These are phyloP conservation scores for Acleris sparsana DNA, from an alignment of 2,888 invertebrate species.

Conservation along the genomic window DNA sequence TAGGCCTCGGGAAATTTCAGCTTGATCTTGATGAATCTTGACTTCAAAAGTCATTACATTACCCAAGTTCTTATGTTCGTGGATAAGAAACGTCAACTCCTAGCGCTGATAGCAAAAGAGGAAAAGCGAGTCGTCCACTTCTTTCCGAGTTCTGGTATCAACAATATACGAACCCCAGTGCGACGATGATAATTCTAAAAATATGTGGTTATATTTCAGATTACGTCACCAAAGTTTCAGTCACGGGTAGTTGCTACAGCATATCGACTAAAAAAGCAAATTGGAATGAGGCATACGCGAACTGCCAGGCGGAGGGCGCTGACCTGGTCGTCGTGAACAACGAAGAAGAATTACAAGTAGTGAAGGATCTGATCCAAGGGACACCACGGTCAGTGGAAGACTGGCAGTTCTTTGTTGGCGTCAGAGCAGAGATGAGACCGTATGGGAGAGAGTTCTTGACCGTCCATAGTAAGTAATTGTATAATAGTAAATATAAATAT, in stretches of 20 bases:
- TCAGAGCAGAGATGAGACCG: conserved; percentile 51
- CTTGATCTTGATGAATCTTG: too few relatives aligned
- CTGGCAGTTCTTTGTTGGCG: conserved; percentile 62
- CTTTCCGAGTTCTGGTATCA: too few relatives aligned
- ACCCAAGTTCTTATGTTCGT: too few relatives aligned
- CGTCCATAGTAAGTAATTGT: conserved; percentile 62
- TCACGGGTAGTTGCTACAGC: conserved; percentile 55
- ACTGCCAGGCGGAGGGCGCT: conserved; percentile 58
- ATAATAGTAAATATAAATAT: too few relatives aligned
- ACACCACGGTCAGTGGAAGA: conserved; percentile 18
- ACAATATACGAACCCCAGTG: too few relatives aligned
- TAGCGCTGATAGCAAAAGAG: too few relatives aligned
- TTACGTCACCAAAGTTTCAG: conserved; percentile 20
- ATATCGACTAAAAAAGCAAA: conserved; percentile 48
- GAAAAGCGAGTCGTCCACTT: too few relatives aligned
- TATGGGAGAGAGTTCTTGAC: conserved; percentile 57
- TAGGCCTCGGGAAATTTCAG: too few relatives aligned
- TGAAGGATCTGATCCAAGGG: conserved; percentile 48
- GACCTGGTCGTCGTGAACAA: conserved; percentile 49
- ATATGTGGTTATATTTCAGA: conserved; percentile 7
- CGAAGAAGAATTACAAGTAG: conserved; percentile 48
- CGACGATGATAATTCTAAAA: neutral
- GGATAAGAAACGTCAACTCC: too few relatives aligned
- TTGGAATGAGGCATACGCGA: conserved; percentile 64
- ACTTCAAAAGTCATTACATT: too few relatives aligned